These are phyloP conservation scores for Limnephilus auricula DNA, from an alignment of 2,888 invertebrate genomes.

Conservation along the genomic window DNA sequence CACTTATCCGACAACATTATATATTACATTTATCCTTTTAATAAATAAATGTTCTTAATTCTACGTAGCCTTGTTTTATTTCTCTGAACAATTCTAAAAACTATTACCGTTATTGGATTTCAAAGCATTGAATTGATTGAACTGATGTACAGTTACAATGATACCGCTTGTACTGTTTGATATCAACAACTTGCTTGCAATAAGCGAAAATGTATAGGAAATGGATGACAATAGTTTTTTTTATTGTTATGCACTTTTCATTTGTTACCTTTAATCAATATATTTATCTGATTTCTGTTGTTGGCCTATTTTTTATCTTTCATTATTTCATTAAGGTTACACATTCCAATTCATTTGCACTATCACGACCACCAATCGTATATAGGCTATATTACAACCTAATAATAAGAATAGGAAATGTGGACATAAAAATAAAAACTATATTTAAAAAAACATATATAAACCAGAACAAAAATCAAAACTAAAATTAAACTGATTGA, in stretches of 20 bases:
- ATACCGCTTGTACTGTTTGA: background rate
- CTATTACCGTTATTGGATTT: background rate
- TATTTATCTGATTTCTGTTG: too few species aligned
- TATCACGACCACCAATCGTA: too few species aligned
- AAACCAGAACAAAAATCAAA: too few species aligned
- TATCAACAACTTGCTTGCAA: background rate
- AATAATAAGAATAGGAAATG: too few species aligned
- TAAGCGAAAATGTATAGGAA: background rate
- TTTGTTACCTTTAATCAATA: background rate
- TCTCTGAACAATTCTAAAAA: background rate
- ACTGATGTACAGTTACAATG: background rate
- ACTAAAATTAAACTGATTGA: too few species aligned
- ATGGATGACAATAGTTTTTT: background rate
- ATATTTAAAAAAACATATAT: too few species aligned
- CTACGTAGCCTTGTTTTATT: background rate
- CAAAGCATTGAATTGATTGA: background rate
- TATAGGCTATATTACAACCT: too few species aligned
- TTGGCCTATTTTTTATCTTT: too few species aligned
- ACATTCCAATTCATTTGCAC: too few species aligned
- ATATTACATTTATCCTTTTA: background rate
- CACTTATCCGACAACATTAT: too few species aligned
- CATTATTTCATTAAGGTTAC: too few species aligned
- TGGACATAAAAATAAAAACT: too few species aligned
- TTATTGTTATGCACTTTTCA: background rate
- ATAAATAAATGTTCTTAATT: background rate